Base-by-base conservation (phyloP, 2,888 invertebrate species). In the Mythimna impura region DNA sequence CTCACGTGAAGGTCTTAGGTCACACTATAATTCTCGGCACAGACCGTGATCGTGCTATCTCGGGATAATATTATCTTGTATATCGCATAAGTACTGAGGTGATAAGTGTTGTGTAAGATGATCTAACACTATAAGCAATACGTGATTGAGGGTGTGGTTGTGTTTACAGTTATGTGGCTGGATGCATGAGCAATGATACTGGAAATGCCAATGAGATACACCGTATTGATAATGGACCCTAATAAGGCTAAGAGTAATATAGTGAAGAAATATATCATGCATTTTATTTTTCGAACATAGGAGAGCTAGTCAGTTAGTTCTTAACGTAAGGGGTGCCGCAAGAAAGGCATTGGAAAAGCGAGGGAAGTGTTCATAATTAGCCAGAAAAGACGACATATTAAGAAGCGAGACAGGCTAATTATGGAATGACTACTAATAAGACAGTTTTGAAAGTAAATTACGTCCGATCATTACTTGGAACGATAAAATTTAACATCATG, bases 1-100 rank as follows among this genome's bases (percentile, higher is more conserved):
- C 76, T 67, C 74, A 78, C 86, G 84, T 83, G 71, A 66, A 71
- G 86, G 83, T 85, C 77, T 71, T 47, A 58, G 86, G 87, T 75
- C 80, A 69, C 54, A 73, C 70, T 71, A 83, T 81, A 83, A 76
- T 71, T 75, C 77, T 67, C 58, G 34, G 36, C 66, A 66, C 64
- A 63, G 57, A 69, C 83, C 78, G 66, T 77, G 73, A 78, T 73
- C 75, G 68, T 69, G 75, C 60, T 72, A 76, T 71, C 61, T 70
- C 30, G 7, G 61, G 65, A 83, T 81, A 69, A 72, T 70, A 76
- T 66, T 67, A 81, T 81, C 80, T 76, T 65, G 66, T 71, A 60
- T 67, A 81, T 82, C 70, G 64, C 58, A 71, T 73, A 54, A 66
- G 63, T 69, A 78, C 63, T 43, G 66, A 80, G 55, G 74, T 71